A percentile compares a stretch with the other conserved stretches of the same genome.
phyloP scores from a whole-genome alignment of 2,888 invertebrate species.

The Carpatolechia fugitivella region DNA sequence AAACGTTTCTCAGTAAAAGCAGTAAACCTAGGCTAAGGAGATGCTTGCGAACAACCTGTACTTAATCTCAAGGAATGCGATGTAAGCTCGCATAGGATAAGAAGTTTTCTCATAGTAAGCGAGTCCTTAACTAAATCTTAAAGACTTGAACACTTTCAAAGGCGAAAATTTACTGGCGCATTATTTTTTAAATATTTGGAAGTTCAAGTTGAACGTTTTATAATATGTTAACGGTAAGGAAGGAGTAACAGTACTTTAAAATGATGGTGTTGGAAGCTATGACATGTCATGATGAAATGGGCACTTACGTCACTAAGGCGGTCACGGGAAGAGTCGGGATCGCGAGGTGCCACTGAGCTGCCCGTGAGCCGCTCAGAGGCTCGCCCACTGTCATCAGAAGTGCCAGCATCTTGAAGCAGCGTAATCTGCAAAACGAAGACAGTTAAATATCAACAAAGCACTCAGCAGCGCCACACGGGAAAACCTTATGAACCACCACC shows the following conservation, averaged over 20 bases:
- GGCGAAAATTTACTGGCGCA: conserved; percentile 25
- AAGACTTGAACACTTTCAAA: conserved; percentile 15
- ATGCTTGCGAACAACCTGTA: conserved; percentile 23
- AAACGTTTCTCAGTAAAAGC: conserved; percentile 11
- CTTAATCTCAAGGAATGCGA: conserved; percentile 21
- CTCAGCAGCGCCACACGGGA: not conserved
- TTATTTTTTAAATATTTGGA: conserved; percentile 24
- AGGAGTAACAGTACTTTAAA: too few species aligned
- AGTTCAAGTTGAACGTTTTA: conserved; percentile 24
- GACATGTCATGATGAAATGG: not conserved
- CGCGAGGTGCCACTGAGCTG: conserved; percentile 86
- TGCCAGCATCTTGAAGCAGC: conserved; percentile 87
- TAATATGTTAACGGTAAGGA: conserved; percentile 14
- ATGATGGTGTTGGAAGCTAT: not conserved
- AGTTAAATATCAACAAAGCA: conserved; percentile 16
- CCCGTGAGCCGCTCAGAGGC: conserved; percentile 89
- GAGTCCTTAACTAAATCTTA: conserved; percentile 14
- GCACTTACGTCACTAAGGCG: conserved; percentile 92
- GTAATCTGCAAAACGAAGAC: conserved; percentile 73
- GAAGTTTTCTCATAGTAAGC: conserved; percentile 17
- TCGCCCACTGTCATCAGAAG: conserved; percentile 91
- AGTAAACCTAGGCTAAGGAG: conserved; percentile 19
- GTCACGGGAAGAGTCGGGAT: conserved; percentile 90
- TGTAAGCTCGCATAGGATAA: conserved; percentile 25
- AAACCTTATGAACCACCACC: not conserved